Conservation (phyloP, 2,888 invertebrate species). For the Emmelina monodactyla region DNA sequence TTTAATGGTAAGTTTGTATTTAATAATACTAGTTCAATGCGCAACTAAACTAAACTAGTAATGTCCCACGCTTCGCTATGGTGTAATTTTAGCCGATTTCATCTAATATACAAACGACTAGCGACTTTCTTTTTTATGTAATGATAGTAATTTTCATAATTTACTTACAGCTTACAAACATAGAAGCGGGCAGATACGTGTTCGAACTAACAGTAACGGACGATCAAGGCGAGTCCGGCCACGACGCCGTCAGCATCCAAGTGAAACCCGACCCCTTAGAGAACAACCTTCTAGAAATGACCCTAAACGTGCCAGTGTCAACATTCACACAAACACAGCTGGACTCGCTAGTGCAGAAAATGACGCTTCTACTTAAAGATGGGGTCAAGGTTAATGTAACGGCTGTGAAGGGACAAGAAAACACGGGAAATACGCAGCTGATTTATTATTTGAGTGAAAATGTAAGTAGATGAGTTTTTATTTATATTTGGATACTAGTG, state of each 20-base stretch:
- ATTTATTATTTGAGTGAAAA: constrained; percentile 74
- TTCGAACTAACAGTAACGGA: constrained; percentile 91
- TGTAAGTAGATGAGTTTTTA: constrained; percentile 37
- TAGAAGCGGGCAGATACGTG: constrained; percentile 86
- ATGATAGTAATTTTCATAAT: too few species aligned
- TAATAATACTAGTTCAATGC: too few species aligned
- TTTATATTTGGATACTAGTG: too few species aligned
- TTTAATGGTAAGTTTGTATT: constrained; percentile 67
- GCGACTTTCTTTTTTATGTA: too few species aligned
- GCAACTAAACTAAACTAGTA: too few species aligned
- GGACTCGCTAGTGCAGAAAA: constrained; percentile 79
- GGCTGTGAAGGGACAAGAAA: constrained; percentile 64
- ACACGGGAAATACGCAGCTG: constrained; percentile 69
- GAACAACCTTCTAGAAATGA: constrained; percentile 81
- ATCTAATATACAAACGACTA: too few species aligned
- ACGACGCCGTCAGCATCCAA: constrained; percentile 82
- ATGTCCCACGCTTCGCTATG: too few species aligned
- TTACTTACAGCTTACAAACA: constrained; percentile 76
- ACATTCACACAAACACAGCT: constrained; percentile 67
- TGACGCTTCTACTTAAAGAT: constrained; percentile 80
- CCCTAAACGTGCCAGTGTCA: constrained; percentile 76
- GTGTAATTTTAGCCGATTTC: too few species aligned
- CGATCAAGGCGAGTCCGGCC: constrained; percentile 83
- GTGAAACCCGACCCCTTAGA: constrained; percentile 81
- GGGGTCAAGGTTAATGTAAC: constrained; percentile 71